These are phyloP conservation scores for Cyphomyrus plagiostoma DNA, from an alignment of 2,113 vertebrate genomes.

Conservation along the genomic window DNA sequence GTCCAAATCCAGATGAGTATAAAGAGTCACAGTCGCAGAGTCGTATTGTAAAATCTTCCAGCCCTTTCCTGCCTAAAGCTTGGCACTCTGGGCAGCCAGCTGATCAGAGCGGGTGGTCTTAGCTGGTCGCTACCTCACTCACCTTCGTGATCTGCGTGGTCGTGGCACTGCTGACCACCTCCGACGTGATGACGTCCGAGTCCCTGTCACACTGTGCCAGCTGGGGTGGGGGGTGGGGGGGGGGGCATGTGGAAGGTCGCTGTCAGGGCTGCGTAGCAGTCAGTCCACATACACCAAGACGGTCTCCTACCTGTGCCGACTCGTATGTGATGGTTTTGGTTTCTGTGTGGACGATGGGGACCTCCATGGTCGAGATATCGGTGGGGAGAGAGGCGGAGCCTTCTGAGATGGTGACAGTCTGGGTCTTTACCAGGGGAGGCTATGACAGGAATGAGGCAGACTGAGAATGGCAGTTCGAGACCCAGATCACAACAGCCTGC, in stretches of 20 bases:
- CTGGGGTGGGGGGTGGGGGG: constrained; percentile 48
- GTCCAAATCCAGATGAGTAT: too few relatives aligned
- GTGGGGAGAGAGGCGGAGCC: constrained; percentile 65
- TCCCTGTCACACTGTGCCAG: constrained; percentile 64
- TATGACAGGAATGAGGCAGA: constrained; percentile 58
- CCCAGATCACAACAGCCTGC: neutral
- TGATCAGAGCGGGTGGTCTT: neutral
- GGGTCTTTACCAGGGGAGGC: constrained; percentile 91
- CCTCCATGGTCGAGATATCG: constrained; percentile 84
- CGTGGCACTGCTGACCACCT: constrained; percentile 77
- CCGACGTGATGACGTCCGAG: constrained; percentile 69
- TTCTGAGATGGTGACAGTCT: constrained; percentile 86
- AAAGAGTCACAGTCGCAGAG: too few relatives aligned
- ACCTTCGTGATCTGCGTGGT: constrained; percentile 93
- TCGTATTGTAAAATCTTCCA: neutral
- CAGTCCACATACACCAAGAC: constrained; percentile 12
- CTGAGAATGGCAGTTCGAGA: constrained; percentile 28
- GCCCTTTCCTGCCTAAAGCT: neutral
- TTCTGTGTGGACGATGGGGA: constrained; percentile 80
- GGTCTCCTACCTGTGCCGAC: constrained; percentile 77
- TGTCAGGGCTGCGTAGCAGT: neutral
- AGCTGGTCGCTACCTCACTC: constrained; percentile 20
- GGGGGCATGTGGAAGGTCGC: neutral
- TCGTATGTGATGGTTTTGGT: constrained; percentile 89
- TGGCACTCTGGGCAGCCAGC: neutral